Percentiles rank a stretch among this genome's conserved stretches.
Conservation (phyloP, 1,140 invertebrate genomes). For the Brachionus calyciflorus region DNA sequence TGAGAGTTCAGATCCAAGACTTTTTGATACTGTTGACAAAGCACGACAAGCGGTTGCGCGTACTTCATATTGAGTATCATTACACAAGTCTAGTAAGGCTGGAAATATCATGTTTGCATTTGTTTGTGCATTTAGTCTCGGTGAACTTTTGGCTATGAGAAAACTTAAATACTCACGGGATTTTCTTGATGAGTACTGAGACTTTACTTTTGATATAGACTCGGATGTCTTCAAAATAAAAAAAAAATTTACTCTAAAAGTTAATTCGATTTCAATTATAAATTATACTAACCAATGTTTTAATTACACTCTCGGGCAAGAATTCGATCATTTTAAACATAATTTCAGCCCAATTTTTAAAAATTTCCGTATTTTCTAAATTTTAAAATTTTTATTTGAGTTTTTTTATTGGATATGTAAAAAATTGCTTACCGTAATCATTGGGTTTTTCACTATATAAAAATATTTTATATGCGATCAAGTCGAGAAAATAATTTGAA, state of each 20-base stretch:
- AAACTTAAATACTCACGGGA: slow-evolving; percentile 18
- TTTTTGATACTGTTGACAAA: background rate
- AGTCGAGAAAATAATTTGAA: slow-evolving; percentile 16
- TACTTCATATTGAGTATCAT: slow-evolving; percentile 41
- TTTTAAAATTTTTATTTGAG: background rate
- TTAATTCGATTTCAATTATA: background rate
- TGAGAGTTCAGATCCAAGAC: background rate
- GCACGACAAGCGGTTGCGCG: slow-evolving; percentile 16
- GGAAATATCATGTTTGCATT: slow-evolving; percentile 27
- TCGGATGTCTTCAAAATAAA: background rate
- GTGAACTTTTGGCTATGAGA: slow-evolving; percentile 1
- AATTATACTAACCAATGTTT: background rate
- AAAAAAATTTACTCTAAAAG: background rate
- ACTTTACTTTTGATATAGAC: background rate
- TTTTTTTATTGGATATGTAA: background rate
- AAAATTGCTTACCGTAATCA: slow-evolving; percentile 5
- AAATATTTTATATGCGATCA: background rate
- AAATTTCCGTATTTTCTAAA: slow-evolving; percentile 26
- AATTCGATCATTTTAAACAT: slow-evolving; percentile 26
- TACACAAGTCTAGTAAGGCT: slow-evolving; percentile 11
- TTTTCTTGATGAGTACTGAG: slow-evolving; percentile 14
- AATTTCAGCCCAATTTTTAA: slow-evolving; percentile 31
- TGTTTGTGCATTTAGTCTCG: background rate
- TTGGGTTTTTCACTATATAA: slow-evolving; percentile 3
- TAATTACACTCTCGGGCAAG: slow-evolving; percentile 26